Evolutionary conservation across 92 coral and sea anemone species (phyloP).

Genomic region (Umimayanthus kanabou): DNA sequence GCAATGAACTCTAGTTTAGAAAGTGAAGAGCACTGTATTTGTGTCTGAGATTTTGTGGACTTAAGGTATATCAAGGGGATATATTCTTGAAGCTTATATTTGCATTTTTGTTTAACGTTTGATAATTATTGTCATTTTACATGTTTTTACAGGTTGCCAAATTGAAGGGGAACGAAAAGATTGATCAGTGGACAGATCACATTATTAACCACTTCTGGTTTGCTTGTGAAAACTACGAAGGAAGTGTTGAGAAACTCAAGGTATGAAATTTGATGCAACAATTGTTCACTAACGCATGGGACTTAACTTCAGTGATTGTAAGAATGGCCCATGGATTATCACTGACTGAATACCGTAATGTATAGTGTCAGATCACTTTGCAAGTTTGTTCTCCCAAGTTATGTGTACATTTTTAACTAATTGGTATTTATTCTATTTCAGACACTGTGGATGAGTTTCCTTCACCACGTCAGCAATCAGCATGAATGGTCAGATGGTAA

Average conservation of each 20-base stretch:
- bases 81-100: too few species aligned
- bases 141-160: background rate
- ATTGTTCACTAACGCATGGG: too few species aligned
- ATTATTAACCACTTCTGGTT: slow-evolving; percentile 14
- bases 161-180: background rate
- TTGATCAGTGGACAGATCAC: slow-evolving; percentile 10
- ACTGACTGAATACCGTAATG: background rate
- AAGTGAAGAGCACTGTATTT: too few species aligned
- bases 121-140: too few species aligned
- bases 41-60: too few species aligned
- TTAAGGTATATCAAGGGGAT: too few species aligned
- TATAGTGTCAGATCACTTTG: too few species aligned
- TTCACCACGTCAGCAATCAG: background rate
- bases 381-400: too few species aligned
- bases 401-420: too few species aligned
- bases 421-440: background rate
- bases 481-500: background rate
- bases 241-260: slow-evolving; percentile 14
- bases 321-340: background rate
- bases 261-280: background rate
- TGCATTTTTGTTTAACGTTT: too few species aligned
- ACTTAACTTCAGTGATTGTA: too few species aligned
- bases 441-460: background rate
- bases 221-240: slow-evolving; percentile 1
- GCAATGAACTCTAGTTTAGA: too few species aligned